Conservation (phyloP, 2,113 vertebrate species). For the Plectropomus leopardus region DNA sequence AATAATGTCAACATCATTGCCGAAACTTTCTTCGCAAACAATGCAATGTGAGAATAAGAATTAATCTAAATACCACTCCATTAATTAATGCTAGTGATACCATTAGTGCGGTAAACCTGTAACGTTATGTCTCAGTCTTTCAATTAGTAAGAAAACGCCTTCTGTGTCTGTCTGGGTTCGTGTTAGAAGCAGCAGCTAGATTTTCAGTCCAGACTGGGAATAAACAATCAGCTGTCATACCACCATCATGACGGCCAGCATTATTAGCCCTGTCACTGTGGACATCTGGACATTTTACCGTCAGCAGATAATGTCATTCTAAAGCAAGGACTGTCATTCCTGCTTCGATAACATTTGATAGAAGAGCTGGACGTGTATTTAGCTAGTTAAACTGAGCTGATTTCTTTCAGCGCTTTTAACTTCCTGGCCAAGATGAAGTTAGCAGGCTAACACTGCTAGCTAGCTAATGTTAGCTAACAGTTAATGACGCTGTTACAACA, state of each 20-base stretch:
- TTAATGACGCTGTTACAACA: background rate
- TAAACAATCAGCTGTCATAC: constrained; percentile 14
- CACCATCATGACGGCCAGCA: constrained; percentile 8
- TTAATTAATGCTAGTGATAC: too few species aligned
- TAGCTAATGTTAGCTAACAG: constrained; percentile 53
- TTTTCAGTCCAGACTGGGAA: background rate
- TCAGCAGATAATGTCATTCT: too few species aligned
- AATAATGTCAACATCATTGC: too few species aligned
- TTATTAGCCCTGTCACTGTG: background rate
- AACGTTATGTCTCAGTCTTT: background rate
- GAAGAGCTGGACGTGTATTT: background rate
- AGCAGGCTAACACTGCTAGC: constrained; percentile 29
- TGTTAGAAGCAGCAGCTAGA: background rate
- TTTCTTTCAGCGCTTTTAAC: background rate
- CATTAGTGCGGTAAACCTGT: too few species aligned
- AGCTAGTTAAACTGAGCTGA: background rate
- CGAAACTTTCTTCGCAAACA: too few species aligned
- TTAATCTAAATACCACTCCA: background rate
- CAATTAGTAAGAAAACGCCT: background rate
- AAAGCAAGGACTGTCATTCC: background rate
- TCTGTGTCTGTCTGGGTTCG: too few species aligned
- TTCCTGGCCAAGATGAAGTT: constrained; percentile 42
- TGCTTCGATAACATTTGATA: too few species aligned
- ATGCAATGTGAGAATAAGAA: background rate
- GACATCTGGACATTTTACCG: background rate